Conservation (phyloP, 2,888 invertebrate genomes). For the Cheilosia pagana region DNA sequence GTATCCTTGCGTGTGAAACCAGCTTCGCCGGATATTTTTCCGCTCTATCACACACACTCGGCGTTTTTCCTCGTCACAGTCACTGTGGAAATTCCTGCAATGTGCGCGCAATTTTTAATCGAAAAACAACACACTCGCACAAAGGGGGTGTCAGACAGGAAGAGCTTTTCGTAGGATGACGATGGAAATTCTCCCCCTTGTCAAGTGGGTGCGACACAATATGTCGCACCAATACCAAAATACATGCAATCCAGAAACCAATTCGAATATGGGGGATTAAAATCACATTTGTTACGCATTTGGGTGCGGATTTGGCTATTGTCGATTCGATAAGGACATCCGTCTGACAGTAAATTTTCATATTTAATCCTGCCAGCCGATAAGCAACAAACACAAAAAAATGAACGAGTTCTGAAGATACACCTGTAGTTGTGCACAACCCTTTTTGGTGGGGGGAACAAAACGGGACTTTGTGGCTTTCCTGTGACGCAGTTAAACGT, state of each 20-base stretch:
- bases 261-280: slow-evolving; percentile 59
- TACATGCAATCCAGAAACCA: slow-evolving; percentile 46
- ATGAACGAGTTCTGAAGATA: background rate
- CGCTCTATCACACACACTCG: slow-evolving; percentile 1
- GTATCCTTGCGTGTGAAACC: slow-evolving; percentile 32
- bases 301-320: slow-evolving; percentile 68
- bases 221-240: slow-evolving; percentile 21
- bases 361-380: slow-evolving; percentile 53
- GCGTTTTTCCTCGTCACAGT: background rate
- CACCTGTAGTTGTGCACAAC: slow-evolving; percentile 14
- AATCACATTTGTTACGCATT: slow-evolving; percentile 73
- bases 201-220: background rate
- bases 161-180: slow-evolving; percentile 68
- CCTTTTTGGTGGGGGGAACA: background rate
- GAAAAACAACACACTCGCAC: slow-evolving; percentile 32
- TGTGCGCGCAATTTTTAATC: slow-evolving; percentile 37
- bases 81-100: slow-evolving; percentile 31
- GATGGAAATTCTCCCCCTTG: slow-evolving; percentile 38
- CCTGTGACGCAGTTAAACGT: slow-evolving; percentile 16
- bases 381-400: slow-evolving; percentile 9
- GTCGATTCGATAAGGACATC: slow-evolving; percentile 66
- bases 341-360: slow-evolving; percentile 54
- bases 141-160: slow-evolving; percentile 40
- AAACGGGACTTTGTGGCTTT: background rate
- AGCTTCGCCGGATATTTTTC: slow-evolving; percentile 20